phyloP scores from a whole-genome alignment of 92 coral and sea anemone genomes.

The Epizoanthus illoricatus region DNA sequence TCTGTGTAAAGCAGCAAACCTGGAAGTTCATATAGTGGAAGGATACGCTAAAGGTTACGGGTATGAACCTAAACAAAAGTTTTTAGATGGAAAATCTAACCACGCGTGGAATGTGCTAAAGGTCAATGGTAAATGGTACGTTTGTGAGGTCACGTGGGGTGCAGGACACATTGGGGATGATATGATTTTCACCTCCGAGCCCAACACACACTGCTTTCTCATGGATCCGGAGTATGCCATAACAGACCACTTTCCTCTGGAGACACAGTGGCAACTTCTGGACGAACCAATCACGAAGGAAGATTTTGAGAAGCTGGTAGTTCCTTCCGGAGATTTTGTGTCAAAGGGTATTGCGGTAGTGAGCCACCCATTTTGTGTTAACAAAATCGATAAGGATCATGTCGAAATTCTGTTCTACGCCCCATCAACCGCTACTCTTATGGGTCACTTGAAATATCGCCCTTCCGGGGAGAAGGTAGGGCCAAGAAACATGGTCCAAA shows the following conservation, averaged over 20 bases:
- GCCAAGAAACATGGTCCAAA: constrained; percentile 67
- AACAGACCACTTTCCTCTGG: constrained; percentile 70
- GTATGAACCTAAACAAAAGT: constrained; percentile 60
- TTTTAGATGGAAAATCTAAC: constrained; percentile 55
- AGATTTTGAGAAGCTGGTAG: constrained; percentile 72
- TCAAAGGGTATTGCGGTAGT: constrained; percentile 58
- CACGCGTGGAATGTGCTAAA: constrained; percentile 80
- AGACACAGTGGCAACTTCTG: constrained; percentile 66
- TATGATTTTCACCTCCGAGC: constrained; percentile 71
- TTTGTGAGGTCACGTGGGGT: constrained; percentile 83
- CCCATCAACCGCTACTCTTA: constrained; percentile 44
- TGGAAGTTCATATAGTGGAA: constrained; percentile 61
- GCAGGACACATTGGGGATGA: constrained; percentile 74
- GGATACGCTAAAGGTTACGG: constrained; percentile 84
- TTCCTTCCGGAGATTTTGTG: constrained; percentile 60
- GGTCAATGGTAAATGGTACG: constrained; percentile 67
- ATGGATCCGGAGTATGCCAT: constrained; percentile 66
- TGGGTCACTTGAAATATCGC: constrained; percentile 65
- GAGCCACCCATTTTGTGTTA: constrained; percentile 73
- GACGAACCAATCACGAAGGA: constrained; percentile 67
- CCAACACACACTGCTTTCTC: constrained; percentile 73
- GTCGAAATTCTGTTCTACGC: constrained; percentile 59
- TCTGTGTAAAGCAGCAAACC: constrained; percentile 66
- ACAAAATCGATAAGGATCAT: constrained; percentile 58
- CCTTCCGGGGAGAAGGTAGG: constrained; percentile 43